phyloP scores from a whole-genome alignment of 2,797 vertebrate species.

The Orientallactaga sibirica region DNA sequence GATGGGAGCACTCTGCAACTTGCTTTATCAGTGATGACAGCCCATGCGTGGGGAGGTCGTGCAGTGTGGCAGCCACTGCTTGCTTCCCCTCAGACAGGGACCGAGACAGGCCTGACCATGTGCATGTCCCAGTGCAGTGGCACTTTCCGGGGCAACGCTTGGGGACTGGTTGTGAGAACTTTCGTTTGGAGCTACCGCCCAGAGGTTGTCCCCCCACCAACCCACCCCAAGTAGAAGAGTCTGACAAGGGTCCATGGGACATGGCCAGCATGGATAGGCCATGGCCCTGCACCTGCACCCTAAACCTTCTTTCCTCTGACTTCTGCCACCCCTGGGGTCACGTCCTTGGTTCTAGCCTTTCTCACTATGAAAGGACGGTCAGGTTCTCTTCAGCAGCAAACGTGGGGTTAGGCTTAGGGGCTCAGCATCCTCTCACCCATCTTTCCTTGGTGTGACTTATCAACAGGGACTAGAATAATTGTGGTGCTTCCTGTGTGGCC shows the following conservation, averaged over 20 bases:
- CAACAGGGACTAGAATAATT: too few species aligned
- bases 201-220: background rate
- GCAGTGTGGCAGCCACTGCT: background rate
- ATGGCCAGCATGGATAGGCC: too few species aligned
- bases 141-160: background rate
- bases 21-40: too few species aligned
- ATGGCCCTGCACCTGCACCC: background rate
- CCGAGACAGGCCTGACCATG: background rate
- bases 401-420: background rate
- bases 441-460: too few species aligned
- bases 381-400: background rate
- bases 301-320: background rate
- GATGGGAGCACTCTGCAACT: background rate
- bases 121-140: background rate
- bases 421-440: too few species aligned
- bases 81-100: background rate
- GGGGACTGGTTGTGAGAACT: background rate
- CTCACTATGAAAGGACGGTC: background rate
- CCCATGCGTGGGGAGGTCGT: background rate
- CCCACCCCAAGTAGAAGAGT: background rate
- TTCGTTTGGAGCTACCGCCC: background rate
- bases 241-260: background rate
- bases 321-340: rapidly evolving
- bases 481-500: background rate
- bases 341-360: rapidly evolving